Base-by-base conservation (phyloP, 1,140 invertebrate genomes). In the Probaryconus sp. region DNA sequence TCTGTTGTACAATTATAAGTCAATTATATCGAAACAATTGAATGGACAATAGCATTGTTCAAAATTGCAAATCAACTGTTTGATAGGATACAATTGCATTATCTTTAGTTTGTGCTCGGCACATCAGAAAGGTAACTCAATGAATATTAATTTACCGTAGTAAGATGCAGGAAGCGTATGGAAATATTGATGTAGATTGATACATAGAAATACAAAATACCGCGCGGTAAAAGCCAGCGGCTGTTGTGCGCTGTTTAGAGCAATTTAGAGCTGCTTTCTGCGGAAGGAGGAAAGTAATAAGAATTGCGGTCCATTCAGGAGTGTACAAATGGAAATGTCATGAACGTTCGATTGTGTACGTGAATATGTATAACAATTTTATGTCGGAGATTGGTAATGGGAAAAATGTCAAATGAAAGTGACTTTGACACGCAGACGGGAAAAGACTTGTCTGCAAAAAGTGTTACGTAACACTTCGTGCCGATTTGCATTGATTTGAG, bases 91-190 rank as follows among this genome's bases (percentile, higher is more conserved):
- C 35, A 42, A 64, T 63, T 50, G 48, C 42, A 60, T 60, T 72
- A 60, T 64, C 51, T 43, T 61, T 50, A 60, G 37, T 47, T 56
- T 18, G 33, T 48, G 58, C 63, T 63, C 56, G 14, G 58, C 40
- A 56, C 67, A 31, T 63, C 38, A 42, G 31, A 38, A 40, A 26
- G 38, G 24, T 13, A 50, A 43, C 30, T 63, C 28, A 28, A 47
- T 56, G 67, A 71, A 71, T 71, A 63, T 58, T 71, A 56, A 70
- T 70, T 61, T 48, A 11, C 10, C 6, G 47, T 60, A 61, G 48
- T 53, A 55, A 61, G 64, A 13, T 17, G 11, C 33, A 58, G 17
- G 16, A 16, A n/a, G 43, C 17, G 37, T 31, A 20, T 48, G 5
- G 30, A 42, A 4, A 16, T 47, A 56, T 64, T 10, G 26, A 38